Conservation (phyloP, 1,140 invertebrate species). For the Stegodyphus mimosarum region DNA sequence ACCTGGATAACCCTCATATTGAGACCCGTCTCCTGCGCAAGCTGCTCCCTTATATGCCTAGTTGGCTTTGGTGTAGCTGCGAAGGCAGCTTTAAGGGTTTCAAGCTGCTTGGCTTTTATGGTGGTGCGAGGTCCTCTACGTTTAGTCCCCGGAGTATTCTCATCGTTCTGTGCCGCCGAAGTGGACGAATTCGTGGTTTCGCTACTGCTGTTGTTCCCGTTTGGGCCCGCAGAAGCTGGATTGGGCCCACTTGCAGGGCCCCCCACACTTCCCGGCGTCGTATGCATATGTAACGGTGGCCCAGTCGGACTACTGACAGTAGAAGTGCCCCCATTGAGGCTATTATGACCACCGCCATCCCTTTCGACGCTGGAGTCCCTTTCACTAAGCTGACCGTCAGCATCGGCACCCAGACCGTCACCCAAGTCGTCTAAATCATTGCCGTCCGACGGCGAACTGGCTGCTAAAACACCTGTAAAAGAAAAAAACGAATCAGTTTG, state of each 20-base stretch:
- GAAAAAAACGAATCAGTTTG: background rate
- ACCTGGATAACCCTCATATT: constrained; percentile 99
- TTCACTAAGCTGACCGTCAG: constrained; percentile 35
- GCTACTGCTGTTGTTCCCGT: constrained; percentile 24
- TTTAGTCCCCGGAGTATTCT: constrained; percentile 85
- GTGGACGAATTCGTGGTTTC: constrained; percentile 25
- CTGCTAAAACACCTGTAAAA: constrained; percentile 40
- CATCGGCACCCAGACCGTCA: constrained; percentile 30
- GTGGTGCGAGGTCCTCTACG: constrained; percentile 95
- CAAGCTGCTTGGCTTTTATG: constrained; percentile 98
- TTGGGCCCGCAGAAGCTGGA: background rate
- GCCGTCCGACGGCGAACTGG: constrained; percentile 52
- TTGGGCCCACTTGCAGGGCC: background rate
- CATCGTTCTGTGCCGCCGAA: constrained; percentile 76
- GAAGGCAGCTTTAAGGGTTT: constrained; percentile 96
- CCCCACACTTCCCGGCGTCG: background rate
- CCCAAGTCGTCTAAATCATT: constrained; percentile 59
- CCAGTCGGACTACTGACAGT: constrained; percentile 22
- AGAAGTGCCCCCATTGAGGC: constrained; percentile 36
- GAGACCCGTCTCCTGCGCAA: constrained; percentile 97
- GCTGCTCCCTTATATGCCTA: constrained; percentile 97
- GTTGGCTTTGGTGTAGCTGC: constrained; percentile 98
- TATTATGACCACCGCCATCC: constrained; percentile 23
- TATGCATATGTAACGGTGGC: background rate
- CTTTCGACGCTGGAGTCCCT: constrained; percentile 58